These are phyloP conservation scores for Chloroceryle aenea DNA, from an alignment of 2,113 vertebrate species.

Conservation along the genomic window DNA sequence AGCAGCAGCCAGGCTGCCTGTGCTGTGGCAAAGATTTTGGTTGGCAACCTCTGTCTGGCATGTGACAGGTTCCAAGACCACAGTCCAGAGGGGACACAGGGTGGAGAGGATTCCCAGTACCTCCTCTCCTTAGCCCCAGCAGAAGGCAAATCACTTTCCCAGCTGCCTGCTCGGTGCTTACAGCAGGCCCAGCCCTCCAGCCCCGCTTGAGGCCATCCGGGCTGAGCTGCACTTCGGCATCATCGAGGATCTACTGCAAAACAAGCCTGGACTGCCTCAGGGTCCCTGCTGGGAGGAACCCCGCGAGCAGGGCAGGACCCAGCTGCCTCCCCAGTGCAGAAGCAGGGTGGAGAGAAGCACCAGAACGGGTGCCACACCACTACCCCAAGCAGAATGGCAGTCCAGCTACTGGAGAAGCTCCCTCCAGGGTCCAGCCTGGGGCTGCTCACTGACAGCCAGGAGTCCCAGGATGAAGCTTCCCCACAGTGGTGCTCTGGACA, in stretches of 20 bases:
- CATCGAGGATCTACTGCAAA: background rate
- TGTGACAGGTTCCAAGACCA: background rate
- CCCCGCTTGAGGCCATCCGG: background rate
- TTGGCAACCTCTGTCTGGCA: rapidly evolving
- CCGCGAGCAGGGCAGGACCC: background rate
- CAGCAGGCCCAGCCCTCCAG: background rate
- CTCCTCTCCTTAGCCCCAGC: background rate
- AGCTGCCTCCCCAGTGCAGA: background rate
- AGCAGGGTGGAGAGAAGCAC: background rate
- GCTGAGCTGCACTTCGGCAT: background rate
- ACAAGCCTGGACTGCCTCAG: background rate
- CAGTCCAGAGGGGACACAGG: background rate
- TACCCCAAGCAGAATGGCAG: background rate
- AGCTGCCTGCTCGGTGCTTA: background rate
- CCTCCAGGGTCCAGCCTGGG: background rate
- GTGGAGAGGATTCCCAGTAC: background rate
- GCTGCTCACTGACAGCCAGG: background rate
- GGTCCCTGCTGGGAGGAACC: background rate
- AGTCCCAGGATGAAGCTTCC: background rate
- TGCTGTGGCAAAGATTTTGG: rapidly evolving
- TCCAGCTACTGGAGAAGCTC: background rate
- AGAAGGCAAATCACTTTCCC: background rate
- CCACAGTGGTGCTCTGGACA: background rate
- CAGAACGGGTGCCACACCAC: background rate
- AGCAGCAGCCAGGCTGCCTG: background rate